A percentile compares a stretch with the other conserved stretches of the same genome.
phyloP scores from a whole-genome alignment of 2,113 vertebrate genomes.

The Salvator merianae region DNA sequence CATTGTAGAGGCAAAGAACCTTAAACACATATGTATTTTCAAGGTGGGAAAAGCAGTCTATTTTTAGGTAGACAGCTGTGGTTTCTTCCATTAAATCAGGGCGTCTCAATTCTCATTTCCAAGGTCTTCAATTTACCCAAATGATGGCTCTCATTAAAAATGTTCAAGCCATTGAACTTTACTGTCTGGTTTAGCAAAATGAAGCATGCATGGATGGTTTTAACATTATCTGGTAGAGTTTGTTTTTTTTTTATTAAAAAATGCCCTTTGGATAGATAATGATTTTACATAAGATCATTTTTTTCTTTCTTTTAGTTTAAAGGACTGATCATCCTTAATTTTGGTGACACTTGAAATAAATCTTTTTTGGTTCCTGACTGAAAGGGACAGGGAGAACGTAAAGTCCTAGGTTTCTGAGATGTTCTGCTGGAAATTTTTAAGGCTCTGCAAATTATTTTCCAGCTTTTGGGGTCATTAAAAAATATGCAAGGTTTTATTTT shows the following conservation, averaged over 20 bases:
- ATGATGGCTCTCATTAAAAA: conserved; percentile 65
- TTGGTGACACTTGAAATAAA: background rate
- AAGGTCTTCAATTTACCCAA: conserved; percentile 43
- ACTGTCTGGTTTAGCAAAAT: conserved; percentile 61
- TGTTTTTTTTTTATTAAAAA: conserved; percentile 32
- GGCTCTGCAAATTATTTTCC: conserved; percentile 27
- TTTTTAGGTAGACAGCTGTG: conserved; percentile 10
- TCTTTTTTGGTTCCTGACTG: conserved; percentile 27
- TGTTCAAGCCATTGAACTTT: conserved; percentile 69
- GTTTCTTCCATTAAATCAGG: conserved; percentile 43
- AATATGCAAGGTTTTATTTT: conserved; percentile 49
- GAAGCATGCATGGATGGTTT: conserved; percentile 39
- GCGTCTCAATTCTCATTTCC: conserved; percentile 43
- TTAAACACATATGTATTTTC: background rate
- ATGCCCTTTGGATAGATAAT: conserved; percentile 46
- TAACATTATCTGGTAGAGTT: conserved; percentile 46
- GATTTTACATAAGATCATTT: conserved; percentile 49
- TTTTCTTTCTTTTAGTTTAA: conserved; percentile 5
- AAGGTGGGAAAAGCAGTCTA: background rate
- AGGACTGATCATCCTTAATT: background rate
- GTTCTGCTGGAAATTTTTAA: conserved; percentile 48
- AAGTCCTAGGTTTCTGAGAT: background rate
- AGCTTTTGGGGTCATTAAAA: conserved; percentile 49
- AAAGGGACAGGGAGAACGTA: conserved; percentile 11
- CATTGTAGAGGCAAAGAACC: too few relatives aligned